Percentiles rank a stretch among this genome's conserved stretches.
phyloP scores from a whole-genome alignment of 2,888 invertebrate genomes.

The Rhogogaster chlorosoma region DNA sequence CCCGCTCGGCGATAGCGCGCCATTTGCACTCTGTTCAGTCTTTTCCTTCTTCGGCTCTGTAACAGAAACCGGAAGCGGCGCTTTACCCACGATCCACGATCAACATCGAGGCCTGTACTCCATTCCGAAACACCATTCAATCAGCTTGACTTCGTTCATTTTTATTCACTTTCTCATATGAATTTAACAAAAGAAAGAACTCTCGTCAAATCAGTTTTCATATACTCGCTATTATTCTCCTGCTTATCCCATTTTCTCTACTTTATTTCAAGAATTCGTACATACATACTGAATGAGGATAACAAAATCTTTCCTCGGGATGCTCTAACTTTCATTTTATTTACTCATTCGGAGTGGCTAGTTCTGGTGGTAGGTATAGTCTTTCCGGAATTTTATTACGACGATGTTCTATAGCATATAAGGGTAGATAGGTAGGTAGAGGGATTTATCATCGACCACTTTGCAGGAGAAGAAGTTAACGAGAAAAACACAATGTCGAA shows the following conservation, averaged over 20 bases:
- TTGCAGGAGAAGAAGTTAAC: background rate
- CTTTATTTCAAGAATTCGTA: background rate
- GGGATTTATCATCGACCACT: background rate
- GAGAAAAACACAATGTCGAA: background rate
- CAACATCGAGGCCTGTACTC: background rate
- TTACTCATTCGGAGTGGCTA: background rate
- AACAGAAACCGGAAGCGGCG: constrained; percentile 75
- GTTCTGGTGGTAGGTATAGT: background rate
- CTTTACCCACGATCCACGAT: constrained; percentile 21
- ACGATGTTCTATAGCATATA: background rate
- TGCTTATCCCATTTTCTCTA: background rate
- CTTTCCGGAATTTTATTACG: background rate
- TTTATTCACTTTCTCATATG: background rate
- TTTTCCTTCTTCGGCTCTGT: constrained; percentile 96
- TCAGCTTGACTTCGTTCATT: background rate
- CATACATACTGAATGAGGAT: background rate
- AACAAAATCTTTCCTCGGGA: background rate
- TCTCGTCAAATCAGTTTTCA: background rate
- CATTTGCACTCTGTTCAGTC: constrained; percentile 85
- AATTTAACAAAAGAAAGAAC: background rate
- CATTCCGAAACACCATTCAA: background rate
- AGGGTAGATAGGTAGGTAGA: background rate
- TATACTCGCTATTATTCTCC: background rate
- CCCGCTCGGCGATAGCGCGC: constrained; percentile 83
- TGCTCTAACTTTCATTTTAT: background rate